Base-by-base conservation (phyloP, 1,140 invertebrate species). In the Bombus ignitus region DNA sequence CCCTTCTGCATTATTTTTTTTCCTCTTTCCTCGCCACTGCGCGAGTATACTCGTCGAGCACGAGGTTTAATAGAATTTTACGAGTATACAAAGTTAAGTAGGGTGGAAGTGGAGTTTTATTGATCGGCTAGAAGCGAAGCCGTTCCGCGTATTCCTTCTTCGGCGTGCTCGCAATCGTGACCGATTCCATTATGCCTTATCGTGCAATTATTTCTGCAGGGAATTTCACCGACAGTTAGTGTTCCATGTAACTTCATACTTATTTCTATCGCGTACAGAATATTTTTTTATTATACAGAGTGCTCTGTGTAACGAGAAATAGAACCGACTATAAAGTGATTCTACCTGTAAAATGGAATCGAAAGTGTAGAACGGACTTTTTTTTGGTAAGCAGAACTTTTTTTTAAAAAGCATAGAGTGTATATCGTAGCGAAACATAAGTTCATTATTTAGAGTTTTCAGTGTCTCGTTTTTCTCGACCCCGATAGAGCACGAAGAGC, bases 11-110 rank as follows among this genome's bases (percentile, higher is more conserved):
- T 32, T 39, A 22, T 10, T n/a, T 35, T 25, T 3, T 15, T 15
- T 2, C 10, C 13, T 32, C 39, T 44, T 42, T 15, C 15, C 65
- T 42, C 62, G 9, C 22, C 22, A 22, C 32, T 65, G 35, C 35
- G 32, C 65, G 70, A 25, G 70, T 37, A 37, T 81, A 62, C 70
- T 73, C 83, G 32, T 32, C 68, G 78, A 53, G 59, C 77, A 65
- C 77, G 83, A 57, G 75, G 71, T 81, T 85, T 85, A 85, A 85
- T 74, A 81, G 83, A 81, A 85, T 81, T 85, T 85, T 85, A 73
- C 77, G 78, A 81, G 83, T 81, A 81, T 57, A 81, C 83, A 85
- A 85, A 85, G 83, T 85, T 85, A 85, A 85, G 71, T 85, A 85
- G 83, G 71, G 83, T 74, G 70, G 78, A 85, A 85, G 78, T 53